These are phyloP conservation scores for Ceriagrion tenellum DNA, from an alignment of 2,888 invertebrate species.

Conservation along the genomic window DNA sequence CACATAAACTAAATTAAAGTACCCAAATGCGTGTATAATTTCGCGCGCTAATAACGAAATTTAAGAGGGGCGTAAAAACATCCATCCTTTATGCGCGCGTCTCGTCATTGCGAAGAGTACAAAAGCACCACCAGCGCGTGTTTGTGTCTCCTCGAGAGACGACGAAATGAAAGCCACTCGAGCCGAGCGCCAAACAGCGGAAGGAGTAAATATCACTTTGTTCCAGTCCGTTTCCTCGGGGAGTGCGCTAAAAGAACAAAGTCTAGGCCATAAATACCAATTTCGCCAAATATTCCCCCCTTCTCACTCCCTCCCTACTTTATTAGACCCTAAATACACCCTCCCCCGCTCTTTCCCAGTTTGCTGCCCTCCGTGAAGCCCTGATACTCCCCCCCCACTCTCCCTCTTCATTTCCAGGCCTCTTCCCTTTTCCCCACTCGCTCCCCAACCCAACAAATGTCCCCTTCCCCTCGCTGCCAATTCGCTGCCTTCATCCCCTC, in stretches of 20 bases:
- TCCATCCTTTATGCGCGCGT: background rate
- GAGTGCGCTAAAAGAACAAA: conserved; percentile 46
- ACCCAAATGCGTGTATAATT: too few relatives aligned
- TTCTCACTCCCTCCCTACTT: background rate
- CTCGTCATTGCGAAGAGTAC: background rate
- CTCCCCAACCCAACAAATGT: background rate
- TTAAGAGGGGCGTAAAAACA: background rate
- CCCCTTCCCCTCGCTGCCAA: background rate
- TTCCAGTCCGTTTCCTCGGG: conserved; percentile 13
- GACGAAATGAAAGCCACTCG: background rate
- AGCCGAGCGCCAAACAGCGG: background rate
- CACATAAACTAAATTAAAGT: too few relatives aligned
- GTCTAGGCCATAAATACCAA: conserved; percentile 54
- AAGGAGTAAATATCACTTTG: conserved; percentile 38
- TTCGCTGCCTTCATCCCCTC: background rate
- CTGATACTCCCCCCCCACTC: too few relatives aligned
- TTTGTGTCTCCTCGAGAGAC: background rate
- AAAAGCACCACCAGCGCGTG: background rate
- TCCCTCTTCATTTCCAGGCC: too few relatives aligned
- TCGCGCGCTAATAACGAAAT: background rate
- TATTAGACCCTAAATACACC: too few relatives aligned
- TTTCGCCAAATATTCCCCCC: conserved; percentile 50
- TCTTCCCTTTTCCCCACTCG: too few relatives aligned
- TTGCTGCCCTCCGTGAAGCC: background rate
- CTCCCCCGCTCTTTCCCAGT: background rate